Percentiles rank a stretch among this genome's conserved stretches.
These are phyloP conservation scores for Oscheius sp. DNA, from an alignment of 2,888 invertebrate genomes.

Conservation along the genomic window DNA sequence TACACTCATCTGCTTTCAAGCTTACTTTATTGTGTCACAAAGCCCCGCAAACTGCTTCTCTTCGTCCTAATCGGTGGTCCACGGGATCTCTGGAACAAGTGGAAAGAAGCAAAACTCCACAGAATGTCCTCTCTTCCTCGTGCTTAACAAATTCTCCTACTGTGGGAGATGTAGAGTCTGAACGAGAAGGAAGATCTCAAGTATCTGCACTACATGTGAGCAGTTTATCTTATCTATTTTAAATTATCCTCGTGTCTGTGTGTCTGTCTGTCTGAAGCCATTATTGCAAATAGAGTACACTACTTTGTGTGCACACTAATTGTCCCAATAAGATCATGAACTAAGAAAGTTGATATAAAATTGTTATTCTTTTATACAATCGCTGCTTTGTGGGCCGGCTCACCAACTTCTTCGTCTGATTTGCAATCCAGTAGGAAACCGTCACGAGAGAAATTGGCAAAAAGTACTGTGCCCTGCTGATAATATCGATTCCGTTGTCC, in stretches of 20 bases:
- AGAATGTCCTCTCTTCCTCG: not conserved
- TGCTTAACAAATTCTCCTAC: constrained; percentile 26
- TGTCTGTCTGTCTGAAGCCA: too few relatives aligned
- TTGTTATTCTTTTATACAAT: too few relatives aligned
- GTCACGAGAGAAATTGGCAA: too few relatives aligned
- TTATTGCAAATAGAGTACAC: too few relatives aligned
- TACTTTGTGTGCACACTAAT: too few relatives aligned
- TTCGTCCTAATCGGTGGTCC: constrained; percentile 20
- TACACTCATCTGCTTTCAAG: constrained; percentile 15
- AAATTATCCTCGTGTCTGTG: too few relatives aligned
- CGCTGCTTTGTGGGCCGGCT: not conserved
- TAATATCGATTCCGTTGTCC: constrained; percentile 8
- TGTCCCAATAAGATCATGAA: too few relatives aligned
- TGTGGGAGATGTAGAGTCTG: not conserved
- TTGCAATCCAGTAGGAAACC: too few relatives aligned
- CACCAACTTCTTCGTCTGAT: not conserved
- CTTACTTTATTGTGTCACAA: too few relatives aligned
- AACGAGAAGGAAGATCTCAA: not conserved
- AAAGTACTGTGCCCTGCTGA: not conserved
- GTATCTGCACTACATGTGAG: not conserved
- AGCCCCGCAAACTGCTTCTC: constrained; percentile 19
- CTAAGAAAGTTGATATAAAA: too few relatives aligned
- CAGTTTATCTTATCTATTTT: too few relatives aligned
- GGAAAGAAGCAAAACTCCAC: not conserved
- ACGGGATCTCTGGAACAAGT: constrained; percentile 18